A percentile compares a stretch with the other conserved stretches of the same genome.
Evolutionary conservation across 1,140 invertebrate species (phyloP).

Genomic region (Sipha flava): DNA sequence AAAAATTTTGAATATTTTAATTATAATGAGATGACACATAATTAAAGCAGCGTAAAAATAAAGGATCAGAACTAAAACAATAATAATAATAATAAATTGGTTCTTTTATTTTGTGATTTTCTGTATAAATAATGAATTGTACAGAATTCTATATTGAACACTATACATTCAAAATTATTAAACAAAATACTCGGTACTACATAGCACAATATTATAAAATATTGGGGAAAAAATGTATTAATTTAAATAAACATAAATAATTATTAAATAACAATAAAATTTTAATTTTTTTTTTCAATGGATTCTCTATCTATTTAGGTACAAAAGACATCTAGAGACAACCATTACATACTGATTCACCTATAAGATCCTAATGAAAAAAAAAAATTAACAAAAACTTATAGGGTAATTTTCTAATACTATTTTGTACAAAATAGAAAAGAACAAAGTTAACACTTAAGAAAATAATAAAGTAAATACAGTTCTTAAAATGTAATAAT

Average conservation of each 20-base stretch:
- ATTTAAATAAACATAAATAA: constrained; percentile 32
- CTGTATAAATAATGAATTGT: constrained; percentile 30
- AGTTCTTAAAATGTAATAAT: constrained; percentile 8
- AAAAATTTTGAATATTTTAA: no score
- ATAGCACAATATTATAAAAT: constrained; percentile 31
- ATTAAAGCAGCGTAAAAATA: no score
- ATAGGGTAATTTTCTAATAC: constrained; percentile 10
- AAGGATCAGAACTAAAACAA: neutral
- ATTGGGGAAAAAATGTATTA: constrained; percentile 10
- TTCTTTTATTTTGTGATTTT: constrained; percentile 28
- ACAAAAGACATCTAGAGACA: constrained; percentile 11
- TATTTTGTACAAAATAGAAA: constrained; percentile 33
- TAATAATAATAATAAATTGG: constrained; percentile 32
- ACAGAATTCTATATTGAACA: constrained; percentile 30
- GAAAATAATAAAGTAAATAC: constrained; percentile 31
- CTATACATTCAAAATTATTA: constrained; percentile 30
- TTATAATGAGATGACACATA: no score
- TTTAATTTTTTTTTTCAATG: constrained; percentile 16
- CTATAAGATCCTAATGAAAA: constrained; percentile 27
- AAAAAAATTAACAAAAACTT: constrained; percentile 30
- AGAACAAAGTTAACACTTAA: constrained; percentile 32
- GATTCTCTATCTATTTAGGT: constrained; percentile 22
- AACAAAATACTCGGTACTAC: constrained; percentile 28
- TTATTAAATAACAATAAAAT: constrained; percentile 32
- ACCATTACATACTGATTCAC: neutral